Evolutionary conservation across 1,140 invertebrate genomes (phyloP).

Genomic region (Apolygus lucorum): DNA sequence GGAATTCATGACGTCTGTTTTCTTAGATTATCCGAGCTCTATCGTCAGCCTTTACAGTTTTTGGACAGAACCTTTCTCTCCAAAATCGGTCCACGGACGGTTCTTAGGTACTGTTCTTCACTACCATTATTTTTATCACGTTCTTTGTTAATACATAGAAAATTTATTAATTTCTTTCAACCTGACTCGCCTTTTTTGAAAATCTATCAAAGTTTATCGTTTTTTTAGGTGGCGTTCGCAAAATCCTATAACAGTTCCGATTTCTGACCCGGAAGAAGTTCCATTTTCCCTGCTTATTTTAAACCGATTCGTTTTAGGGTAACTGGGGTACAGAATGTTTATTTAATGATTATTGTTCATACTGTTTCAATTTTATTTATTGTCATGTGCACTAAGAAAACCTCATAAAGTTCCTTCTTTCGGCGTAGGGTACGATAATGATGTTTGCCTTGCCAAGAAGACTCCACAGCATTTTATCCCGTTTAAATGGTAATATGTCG

Average conservation of each 20-base stretch:
- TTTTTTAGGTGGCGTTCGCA: slow-evolving; percentile 14
- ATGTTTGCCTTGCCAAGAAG: slow-evolving; percentile 16
- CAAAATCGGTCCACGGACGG: slow-evolving; percentile 11
- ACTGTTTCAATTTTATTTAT: no score
- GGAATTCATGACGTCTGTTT: slow-evolving; percentile 7
- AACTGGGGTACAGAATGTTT: background rate
- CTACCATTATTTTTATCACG: background rate
- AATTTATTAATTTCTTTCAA: background rate
- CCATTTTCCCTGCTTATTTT: background rate
- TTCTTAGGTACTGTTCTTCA: slow-evolving; percentile 8
- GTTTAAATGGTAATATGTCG: background rate
- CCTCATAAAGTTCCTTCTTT: slow-evolving; percentile 3
- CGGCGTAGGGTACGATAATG: slow-evolving; percentile 14
- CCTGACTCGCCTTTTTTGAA: background rate
- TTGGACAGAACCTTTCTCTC: background rate
- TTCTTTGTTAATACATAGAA: background rate
- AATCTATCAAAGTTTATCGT: slow-evolving; percentile 4
- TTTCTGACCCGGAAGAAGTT: slow-evolving; percentile 9
- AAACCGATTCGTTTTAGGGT: background rate
- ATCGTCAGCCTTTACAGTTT: slow-evolving; percentile 10
- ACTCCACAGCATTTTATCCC: background rate
- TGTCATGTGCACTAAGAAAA: background rate
- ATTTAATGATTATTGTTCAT: background rate
- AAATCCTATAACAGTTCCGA: slow-evolving; percentile 3
- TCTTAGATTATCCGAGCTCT: slow-evolving; percentile 10